Evolutionary conservation across 2,113 vertebrate species (phyloP).

Genomic region (Lates calcarifer): DNA sequence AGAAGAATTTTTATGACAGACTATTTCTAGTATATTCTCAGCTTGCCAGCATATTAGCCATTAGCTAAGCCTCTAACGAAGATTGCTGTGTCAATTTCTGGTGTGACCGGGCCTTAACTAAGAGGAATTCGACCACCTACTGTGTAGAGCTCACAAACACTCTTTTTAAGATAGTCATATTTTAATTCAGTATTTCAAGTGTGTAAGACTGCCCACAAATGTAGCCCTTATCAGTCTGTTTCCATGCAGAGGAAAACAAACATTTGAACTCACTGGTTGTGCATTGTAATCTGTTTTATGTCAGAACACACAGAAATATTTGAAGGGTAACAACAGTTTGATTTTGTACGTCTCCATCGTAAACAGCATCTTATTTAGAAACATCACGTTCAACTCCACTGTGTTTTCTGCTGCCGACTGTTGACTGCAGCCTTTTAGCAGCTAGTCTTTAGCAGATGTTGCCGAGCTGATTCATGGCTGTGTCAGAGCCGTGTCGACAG

Average conservation of each 20-base stretch:
- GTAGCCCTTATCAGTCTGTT: too few relatives aligned
- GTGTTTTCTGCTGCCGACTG: background rate
- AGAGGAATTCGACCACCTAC: background rate
- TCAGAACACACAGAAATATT: background rate
- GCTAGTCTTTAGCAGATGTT: background rate
- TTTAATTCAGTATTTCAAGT: background rate
- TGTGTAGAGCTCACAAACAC: conserved; percentile 2
- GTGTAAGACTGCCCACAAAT: background rate
- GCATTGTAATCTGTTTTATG: background rate
- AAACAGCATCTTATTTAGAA: background rate
- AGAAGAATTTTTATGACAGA: background rate
- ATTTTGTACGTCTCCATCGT: background rate
- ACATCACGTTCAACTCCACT: background rate
- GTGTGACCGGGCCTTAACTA: background rate
- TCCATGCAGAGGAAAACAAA: background rate
- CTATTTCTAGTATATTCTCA: background rate
- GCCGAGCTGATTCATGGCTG: conserved; percentile 34
- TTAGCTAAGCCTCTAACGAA: background rate
- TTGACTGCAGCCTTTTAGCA: conserved; percentile 3
- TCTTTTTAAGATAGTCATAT: background rate
- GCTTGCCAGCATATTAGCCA: background rate
- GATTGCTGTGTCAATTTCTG: background rate
- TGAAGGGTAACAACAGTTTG: background rate
- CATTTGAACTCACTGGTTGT: background rate
- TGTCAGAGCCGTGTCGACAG: conserved; percentile 16